Base-by-base conservation (phyloP, 2,888 invertebrate genomes). In the Drosophila vallismaia region DNA sequence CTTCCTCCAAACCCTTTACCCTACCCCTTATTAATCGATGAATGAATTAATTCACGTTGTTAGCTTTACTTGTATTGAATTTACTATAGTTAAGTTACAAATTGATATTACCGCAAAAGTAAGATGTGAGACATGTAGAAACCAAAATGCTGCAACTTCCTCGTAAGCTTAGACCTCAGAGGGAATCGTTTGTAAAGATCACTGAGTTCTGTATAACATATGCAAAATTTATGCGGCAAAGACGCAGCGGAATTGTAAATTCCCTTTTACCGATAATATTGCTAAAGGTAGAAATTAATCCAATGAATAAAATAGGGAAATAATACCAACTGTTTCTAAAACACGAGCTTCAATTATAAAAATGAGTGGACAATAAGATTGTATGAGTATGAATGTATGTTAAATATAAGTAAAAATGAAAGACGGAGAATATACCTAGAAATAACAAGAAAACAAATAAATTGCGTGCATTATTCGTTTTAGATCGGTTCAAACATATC, bases 21-120 rank as follows among this genome's bases (percentile, higher is more conserved):
- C 40, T 38, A 44, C 38, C 56, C 36, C 26, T 44, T 40, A 55
- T 70, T 66, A 56, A 50, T 56, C 28, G 33, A 59, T 55, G 44
- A 54, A 52, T 73, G 63, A 73, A 50, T 77, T 62, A 73, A 62
- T 63, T 54, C 64, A 64, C 55, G 64, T 75, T 59, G 75, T 83
- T 86, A 87, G 78, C 85, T 56, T 64, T 85, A 87, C 68, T 51
- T 75, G 76, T 87, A 82, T 78, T 72, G 84, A 85, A 85, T 85
- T 85, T 85, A 85, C 64, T 85, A 85, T 77, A 51, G 71, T 56
- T 78, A 82, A 84, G 79, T 76, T 69, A 75, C 50, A 60, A 80
- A 78, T 69, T 87, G 87, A 85, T 85, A 85, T 85, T 87, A 79
- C 55, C 74, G 68, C 72, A 66, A 70, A 64, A 19, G 52, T 63